Conservation (phyloP, 2,797 vertebrate species). For the Nasua narica region DNA sequence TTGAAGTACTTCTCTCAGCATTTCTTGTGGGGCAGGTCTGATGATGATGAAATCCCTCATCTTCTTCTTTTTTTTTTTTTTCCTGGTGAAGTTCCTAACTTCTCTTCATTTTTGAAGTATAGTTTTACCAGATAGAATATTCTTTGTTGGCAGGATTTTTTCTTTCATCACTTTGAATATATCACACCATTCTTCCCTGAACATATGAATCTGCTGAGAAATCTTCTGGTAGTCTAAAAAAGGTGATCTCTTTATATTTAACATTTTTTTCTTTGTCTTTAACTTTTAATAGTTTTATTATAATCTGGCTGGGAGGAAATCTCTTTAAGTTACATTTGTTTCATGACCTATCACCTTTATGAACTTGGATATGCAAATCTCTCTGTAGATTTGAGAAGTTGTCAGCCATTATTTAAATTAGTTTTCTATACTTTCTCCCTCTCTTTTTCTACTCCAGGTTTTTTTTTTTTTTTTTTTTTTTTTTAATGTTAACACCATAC, state of each 20-base stretch:
- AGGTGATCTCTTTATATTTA: not conserved
- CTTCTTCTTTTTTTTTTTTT: not conserved
- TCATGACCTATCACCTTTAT: not conserved
- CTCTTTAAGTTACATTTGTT: not conserved
- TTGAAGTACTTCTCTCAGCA: not conserved
- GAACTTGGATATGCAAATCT: not conserved
- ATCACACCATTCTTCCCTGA: not conserved
- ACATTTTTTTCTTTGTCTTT: not conserved
- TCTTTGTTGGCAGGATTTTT: not conserved
- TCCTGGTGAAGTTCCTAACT: not conserved
- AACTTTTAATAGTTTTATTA: not conserved
- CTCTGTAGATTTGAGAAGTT: not conserved
- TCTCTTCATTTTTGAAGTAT: not conserved
- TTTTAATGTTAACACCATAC: not conserved
- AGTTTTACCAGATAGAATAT: not conserved
- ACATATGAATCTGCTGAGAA: not conserved
- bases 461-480: too few relatives aligned
- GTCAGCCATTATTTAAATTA: not conserved
- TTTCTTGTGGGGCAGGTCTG: not conserved
- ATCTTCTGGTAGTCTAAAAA: not conserved
- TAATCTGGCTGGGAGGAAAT: not conserved
- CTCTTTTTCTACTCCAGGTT: not conserved
- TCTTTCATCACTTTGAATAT: not conserved
- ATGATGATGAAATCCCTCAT: not conserved
- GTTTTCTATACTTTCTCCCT: not conserved